A percentile compares a stretch with the other conserved stretches of the same genome.
Evolutionary conservation across 1,140 invertebrate genomes (phyloP).

Genomic region (Achatina immaculata): DNA sequence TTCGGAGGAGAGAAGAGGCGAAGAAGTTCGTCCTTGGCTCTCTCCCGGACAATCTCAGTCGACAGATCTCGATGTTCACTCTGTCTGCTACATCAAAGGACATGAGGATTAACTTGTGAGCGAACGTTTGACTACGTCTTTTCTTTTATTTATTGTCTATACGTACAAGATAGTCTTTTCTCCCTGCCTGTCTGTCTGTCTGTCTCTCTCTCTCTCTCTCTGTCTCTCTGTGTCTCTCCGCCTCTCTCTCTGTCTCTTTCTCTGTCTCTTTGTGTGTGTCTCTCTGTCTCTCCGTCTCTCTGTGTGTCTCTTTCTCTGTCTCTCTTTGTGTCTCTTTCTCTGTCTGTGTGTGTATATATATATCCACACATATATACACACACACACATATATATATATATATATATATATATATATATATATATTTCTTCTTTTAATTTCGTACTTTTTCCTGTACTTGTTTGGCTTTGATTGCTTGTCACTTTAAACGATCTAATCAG

Average conservation of each 20-base stretch:
- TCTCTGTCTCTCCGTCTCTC: neutral
- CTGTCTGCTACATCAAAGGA: neutral
- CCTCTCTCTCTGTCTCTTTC: neutral
- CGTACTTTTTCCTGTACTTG: too few relatives aligned
- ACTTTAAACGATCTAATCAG: too few relatives aligned
- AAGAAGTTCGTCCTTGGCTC: neutral
- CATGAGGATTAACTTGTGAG: neutral
- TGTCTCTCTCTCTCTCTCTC: too few relatives aligned
- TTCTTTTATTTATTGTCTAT: neutral
- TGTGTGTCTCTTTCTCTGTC: too few relatives aligned
- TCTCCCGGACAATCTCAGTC: neutral
- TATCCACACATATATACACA: too few relatives aligned
- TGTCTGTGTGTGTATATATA: too few relatives aligned
- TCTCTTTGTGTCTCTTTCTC: too few relatives aligned
- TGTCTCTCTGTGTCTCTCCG: neutral
- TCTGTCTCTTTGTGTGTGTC: neutral
- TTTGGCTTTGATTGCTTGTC: too few relatives aligned
- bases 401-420: too few relatives aligned
- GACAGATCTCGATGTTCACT: constrained; percentile 5
- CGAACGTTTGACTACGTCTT: neutral
- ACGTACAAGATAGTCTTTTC: neutral
- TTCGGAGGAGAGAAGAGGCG: neutral
- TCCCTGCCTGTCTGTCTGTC: neutral
- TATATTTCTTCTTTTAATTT: too few relatives aligned
- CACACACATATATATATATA: too few relatives aligned